Conservation (phyloP, 2,888 invertebrate genomes). For the Phlogophora meticulosa region DNA sequence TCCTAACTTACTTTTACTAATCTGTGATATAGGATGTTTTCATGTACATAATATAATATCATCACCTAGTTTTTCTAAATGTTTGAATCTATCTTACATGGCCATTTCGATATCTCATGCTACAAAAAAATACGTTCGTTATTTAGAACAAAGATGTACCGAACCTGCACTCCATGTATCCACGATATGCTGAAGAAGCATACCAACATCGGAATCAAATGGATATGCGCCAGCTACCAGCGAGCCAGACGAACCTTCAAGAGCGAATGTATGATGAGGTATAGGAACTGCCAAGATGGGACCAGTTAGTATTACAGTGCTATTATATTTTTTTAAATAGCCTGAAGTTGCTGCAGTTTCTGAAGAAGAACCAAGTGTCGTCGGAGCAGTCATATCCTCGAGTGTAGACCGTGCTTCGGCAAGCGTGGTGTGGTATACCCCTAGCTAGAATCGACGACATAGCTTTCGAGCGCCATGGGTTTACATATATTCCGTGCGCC, state of each 20-base stretch:
- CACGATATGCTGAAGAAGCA: constrained; percentile 80
- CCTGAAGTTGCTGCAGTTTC: not conserved
- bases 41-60: not conserved
- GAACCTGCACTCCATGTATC: constrained; percentile 77
- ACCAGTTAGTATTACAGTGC: constrained; percentile 77
- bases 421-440: too few species aligned
- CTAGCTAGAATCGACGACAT: too few species aligned
- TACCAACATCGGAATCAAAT: constrained; percentile 72
- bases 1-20: not conserved
- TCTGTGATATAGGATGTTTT: not conserved
- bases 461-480: too few species aligned
- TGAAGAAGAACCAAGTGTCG: not conserved
- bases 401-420: not conserved
- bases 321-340: not conserved
- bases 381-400: not conserved
- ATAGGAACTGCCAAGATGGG: constrained; percentile 87
- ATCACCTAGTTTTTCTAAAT: not conserved
- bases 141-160: constrained; percentile 72
- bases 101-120: not conserved
- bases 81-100: not conserved
- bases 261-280: constrained; percentile 85
- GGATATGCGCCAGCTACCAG: constrained; percentile 86
- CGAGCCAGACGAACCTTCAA: constrained; percentile 83
- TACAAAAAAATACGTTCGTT: not conserved
- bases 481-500: too few species aligned